These are phyloP conservation scores for Drosophila borborema DNA, from an alignment of 2,888 invertebrate genomes.

Conservation along the genomic window DNA sequence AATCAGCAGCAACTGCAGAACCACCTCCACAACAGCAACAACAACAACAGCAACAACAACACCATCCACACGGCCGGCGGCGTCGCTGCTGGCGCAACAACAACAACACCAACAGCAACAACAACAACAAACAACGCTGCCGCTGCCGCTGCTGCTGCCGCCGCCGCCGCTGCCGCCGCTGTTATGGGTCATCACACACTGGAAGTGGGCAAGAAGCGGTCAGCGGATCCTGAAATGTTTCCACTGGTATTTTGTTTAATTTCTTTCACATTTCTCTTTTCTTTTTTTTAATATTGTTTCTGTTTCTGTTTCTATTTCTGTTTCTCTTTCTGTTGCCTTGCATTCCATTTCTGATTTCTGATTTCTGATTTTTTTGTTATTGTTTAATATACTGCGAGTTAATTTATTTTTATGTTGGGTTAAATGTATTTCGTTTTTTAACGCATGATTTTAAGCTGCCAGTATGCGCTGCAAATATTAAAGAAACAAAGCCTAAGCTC, in stretches of 20 bases:
- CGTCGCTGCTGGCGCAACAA: conserved; percentile 81
- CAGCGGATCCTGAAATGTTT: conserved; percentile 94
- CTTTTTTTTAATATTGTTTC: conserved; percentile 30
- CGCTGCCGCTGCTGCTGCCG: conserved; percentile 77
- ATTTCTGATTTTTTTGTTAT: conserved; percentile 22
- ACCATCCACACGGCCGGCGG: conserved; percentile 85
- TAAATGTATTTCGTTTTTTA: conserved; percentile 9
- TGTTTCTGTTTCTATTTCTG: conserved; percentile 22
- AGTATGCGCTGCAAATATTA: not conserved
- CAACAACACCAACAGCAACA: conserved; percentile 73
- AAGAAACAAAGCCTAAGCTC: not conserved
- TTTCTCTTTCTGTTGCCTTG: conserved; percentile 26
- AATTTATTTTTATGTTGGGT: conserved; percentile 25
- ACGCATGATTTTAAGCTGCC: conserved; percentile 52
- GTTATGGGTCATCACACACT: conserved; percentile 86
- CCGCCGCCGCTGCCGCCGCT: conserved; percentile 87
- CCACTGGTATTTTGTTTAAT: conserved; percentile 91
- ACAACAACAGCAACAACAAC: conserved; percentile 75
- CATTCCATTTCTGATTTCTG: conserved; percentile 32
- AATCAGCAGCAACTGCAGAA: conserved; percentile 64
- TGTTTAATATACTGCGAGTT: conserved; percentile 35
- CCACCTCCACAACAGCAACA: conserved; percentile 67
- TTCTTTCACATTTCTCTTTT: conserved; percentile 46
- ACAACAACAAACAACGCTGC: conserved; percentile 69
- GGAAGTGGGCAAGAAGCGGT: conserved; percentile 98